A percentile compares a stretch with the other conserved stretches of the same genome.
Evolutionary conservation across 2,113 vertebrate genomes (phyloP).

Genomic region (Mus pahari): DNA sequence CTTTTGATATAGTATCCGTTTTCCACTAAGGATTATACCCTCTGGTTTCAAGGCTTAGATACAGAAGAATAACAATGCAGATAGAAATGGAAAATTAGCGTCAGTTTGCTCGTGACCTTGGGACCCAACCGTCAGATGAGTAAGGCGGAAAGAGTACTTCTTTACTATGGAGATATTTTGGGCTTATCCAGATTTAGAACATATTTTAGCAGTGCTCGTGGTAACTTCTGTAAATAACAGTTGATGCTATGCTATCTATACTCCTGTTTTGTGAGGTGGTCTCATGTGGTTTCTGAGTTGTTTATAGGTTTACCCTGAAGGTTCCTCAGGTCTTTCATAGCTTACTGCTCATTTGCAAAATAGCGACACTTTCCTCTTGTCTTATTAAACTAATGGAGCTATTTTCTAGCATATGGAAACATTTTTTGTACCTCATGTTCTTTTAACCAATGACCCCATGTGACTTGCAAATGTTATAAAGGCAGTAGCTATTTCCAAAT

Average conservation of each 20-base stretch:
- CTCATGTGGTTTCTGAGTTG: conserved; percentile 41
- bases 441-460: conserved; percentile 64
- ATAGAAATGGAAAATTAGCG: conserved; percentile 30
- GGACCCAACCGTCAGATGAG: background rate
- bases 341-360: conserved; percentile 58
- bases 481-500: conserved; percentile 60
- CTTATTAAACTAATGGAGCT: conserved; percentile 63
- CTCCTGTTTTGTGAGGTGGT: conserved; percentile 49
- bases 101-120: conserved; percentile 15
- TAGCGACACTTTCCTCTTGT: background rate
- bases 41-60: conserved; percentile 25
- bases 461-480: conserved; percentile 73
- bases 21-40: background rate
- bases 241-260: background rate
- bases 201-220: conserved; percentile 36
- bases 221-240: conserved; percentile 26
- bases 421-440: conserved; percentile 59
- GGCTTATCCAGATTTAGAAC: conserved; percentile 53
- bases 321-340: conserved; percentile 15
- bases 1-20: background rate
- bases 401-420: conserved; percentile 68
- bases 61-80: conserved; percentile 29
- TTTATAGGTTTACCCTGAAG: conserved; percentile 50
- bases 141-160: background rate
- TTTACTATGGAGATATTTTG: conserved; percentile 10